phyloP scores from a whole-genome alignment of 2,888 invertebrate genomes.

The Catotricha subobsoleta region DNA sequence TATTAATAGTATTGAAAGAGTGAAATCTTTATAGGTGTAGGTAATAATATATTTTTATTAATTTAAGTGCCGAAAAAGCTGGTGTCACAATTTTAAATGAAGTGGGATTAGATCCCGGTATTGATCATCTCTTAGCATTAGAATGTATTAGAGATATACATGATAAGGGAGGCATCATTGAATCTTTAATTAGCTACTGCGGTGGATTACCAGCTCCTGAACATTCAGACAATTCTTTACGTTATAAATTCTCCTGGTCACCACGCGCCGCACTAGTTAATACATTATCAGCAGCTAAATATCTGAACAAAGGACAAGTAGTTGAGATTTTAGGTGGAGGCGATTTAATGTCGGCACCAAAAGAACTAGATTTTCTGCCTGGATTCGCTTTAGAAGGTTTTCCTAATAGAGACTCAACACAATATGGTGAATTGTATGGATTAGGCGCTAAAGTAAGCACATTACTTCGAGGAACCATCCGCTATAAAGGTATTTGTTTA shows the following conservation, averaged over 20 bases:
- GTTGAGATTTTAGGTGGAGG: slow-evolving; percentile 82
- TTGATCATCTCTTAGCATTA: slow-evolving; percentile 89
- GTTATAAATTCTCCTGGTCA: slow-evolving; percentile 95
- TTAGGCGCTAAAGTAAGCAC: slow-evolving; percentile 70
- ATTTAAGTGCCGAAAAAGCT: slow-evolving; percentile 60
- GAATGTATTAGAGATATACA: slow-evolving; percentile 92
- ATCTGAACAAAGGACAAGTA: slow-evolving; percentile 61
- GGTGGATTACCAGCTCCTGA: slow-evolving; percentile 97
- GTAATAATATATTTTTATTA: too few relatives aligned
- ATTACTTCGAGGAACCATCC: slow-evolving; percentile 79
- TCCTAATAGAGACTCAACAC: slow-evolving; percentile 88
- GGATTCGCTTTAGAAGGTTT: slow-evolving; percentile 94
- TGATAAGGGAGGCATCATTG: slow-evolving; percentile 74
- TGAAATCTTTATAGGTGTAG: too few relatives aligned
- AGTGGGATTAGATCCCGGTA: slow-evolving; percentile 96
- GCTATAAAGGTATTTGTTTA: slow-evolving; percentile 51
- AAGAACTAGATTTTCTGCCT: slow-evolving; percentile 75
- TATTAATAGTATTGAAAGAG: too few relatives aligned
- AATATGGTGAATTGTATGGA: slow-evolving; percentile 74
- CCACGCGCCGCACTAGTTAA: slow-evolving; percentile 85
- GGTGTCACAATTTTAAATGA: slow-evolving; percentile 91
- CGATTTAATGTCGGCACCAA: slow-evolving; percentile 65
- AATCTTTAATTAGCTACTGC: slow-evolving; percentile 92
- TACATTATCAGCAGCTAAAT: slow-evolving; percentile 77
- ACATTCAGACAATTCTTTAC: slow-evolving; percentile 72